Conservation (phyloP, 2,888 invertebrate genomes). For the Dugesia japonica region DNA sequence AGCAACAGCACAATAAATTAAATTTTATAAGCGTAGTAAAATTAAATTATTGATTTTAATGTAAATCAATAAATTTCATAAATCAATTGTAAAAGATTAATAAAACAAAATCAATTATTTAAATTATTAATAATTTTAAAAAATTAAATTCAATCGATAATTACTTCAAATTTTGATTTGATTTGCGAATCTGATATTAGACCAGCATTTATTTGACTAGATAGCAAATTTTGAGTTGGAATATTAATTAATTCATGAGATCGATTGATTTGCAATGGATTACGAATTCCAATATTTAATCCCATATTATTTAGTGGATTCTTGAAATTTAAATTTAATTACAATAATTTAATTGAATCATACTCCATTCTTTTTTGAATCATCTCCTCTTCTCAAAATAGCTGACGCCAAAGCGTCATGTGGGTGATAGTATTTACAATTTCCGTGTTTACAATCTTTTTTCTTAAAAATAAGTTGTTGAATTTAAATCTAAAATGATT, state of each 20-base stretch:
- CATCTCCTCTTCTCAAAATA: constrained; percentile 12
- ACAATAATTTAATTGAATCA: background rate
- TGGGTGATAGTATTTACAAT: constrained; percentile 24
- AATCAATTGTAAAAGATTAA: background rate
- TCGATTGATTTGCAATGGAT: background rate
- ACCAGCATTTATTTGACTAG: background rate
- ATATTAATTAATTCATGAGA: background rate
- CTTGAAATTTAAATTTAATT: background rate
- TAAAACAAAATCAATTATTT: background rate
- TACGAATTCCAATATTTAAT: background rate
- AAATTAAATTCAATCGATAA: no score
- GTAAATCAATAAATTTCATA: background rate
- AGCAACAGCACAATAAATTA: background rate
- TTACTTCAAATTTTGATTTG: background rate
- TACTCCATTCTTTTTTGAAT: background rate
- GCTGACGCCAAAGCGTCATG: background rate
- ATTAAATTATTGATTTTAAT: background rate
- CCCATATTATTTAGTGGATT: background rate
- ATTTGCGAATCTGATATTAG: background rate
- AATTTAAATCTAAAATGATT: no score
- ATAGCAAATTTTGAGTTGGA: background rate
- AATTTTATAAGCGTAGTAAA: background rate
- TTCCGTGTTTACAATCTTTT: constrained; percentile 23
- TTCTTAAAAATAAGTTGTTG: background rate
- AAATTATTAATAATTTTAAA: background rate